A percentile compares a stretch with the other conserved stretches of the same genome.
phyloP scores from a whole-genome alignment of 1,140 invertebrate species.

The Condylostylus longicornis region DNA sequence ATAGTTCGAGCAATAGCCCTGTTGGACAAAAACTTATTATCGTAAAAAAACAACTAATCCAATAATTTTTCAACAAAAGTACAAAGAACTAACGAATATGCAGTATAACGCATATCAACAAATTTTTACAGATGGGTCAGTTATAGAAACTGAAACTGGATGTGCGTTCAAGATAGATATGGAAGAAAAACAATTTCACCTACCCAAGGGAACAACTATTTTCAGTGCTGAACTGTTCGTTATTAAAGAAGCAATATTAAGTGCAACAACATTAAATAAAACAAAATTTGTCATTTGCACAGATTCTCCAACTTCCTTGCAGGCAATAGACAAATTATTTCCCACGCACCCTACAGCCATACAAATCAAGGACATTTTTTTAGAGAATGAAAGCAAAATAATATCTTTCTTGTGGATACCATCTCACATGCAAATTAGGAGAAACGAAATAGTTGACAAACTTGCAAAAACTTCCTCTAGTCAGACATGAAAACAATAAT shows the following conservation, averaged over 20 bases:
- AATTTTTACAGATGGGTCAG: conserved; percentile 1
- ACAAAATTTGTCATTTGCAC: not conserved
- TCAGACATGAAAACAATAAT: not conserved
- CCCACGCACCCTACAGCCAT: not conserved
- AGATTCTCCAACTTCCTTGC: not conserved
- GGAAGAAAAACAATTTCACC: not conserved
- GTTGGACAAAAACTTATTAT: no score
- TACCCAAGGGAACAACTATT: not conserved
- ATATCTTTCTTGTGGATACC: conserved; percentile 5
- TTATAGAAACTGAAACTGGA: not conserved
- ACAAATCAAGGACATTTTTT: not conserved
- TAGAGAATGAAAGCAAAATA: not conserved
- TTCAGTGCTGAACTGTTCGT: not conserved
- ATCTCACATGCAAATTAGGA: not conserved
- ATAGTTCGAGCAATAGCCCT: no score
- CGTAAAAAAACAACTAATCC: no score
- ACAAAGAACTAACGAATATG: no score
- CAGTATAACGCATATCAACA: not conserved
- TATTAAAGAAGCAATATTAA: not conserved
- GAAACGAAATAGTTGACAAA: conserved; percentile 6
- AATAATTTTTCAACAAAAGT: no score
- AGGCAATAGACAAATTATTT: not conserved
- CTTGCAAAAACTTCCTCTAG: conserved; percentile 4
- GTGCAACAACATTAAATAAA: not conserved
- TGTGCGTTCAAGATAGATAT: not conserved